A percentile compares a stretch with the other conserved stretches of the same genome.
phyloP scores from a whole-genome alignment of 1,140 invertebrate species.

The Drosophila pruinosa region DNA sequence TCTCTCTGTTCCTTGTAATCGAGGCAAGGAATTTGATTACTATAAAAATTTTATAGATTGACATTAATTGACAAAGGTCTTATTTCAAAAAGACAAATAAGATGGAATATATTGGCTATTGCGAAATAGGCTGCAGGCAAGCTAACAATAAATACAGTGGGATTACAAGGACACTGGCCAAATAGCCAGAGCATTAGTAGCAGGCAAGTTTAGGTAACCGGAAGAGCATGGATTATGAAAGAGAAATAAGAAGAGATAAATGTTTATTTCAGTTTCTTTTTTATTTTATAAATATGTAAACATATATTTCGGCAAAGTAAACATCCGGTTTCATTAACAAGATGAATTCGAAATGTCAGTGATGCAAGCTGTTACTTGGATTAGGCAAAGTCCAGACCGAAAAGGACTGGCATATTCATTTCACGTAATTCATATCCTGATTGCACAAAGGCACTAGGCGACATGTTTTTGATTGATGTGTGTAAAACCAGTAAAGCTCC shows the following conservation, averaged over 20 bases:
- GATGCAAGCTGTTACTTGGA: conserved; percentile 9
- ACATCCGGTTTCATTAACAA: conserved; percentile 18
- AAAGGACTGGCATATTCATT: conserved; percentile 37
- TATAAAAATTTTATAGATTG: background rate
- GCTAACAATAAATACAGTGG: background rate
- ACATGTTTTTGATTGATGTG: conserved; percentile 44
- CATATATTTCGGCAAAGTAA: conserved; percentile 12
- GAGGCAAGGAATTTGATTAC: background rate
- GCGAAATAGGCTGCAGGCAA: background rate
- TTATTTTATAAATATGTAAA: conserved; percentile 5
- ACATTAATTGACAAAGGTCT: conserved; percentile 13
- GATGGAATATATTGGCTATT: background rate
- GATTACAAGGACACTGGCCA: background rate
- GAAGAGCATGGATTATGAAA: background rate
- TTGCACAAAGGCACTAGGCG: conserved; percentile 42
- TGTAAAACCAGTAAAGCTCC: background rate
- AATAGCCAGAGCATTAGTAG: background rate
- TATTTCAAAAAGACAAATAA: background rate
- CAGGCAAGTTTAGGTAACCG: conserved; percentile 8
- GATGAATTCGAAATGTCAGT: background rate
- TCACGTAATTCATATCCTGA: conserved; percentile 49
- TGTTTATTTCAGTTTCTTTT: conserved; percentile 2
- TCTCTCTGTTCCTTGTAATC: background rate
- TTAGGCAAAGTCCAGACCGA: background rate
- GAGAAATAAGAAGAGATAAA: background rate